phyloP scores from a whole-genome alignment of 2,888 invertebrate genomes.

The Gandaritis pyraliata region DNA sequence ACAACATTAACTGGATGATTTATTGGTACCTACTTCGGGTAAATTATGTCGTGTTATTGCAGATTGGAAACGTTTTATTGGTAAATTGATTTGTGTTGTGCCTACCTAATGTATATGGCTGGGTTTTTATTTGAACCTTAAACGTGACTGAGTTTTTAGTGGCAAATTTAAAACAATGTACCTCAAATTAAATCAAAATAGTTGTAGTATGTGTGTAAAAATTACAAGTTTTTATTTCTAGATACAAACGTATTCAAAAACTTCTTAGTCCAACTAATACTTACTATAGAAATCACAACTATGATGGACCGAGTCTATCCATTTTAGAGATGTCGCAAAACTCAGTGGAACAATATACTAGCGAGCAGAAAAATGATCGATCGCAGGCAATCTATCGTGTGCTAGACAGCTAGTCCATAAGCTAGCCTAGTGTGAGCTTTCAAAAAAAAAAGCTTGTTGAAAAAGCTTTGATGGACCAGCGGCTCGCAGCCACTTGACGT shows the following conservation, averaged over 20 bases:
- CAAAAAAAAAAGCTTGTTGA: background rate
- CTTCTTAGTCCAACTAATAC: too few relatives aligned
- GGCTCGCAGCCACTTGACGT: background rate
- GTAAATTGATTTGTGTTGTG: constrained; percentile 21
- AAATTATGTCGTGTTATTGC: constrained; percentile 24
- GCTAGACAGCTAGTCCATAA: background rate
- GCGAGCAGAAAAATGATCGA: background rate
- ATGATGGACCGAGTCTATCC: constrained; percentile 5
- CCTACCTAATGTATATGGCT: background rate
- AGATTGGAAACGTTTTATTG: constrained; percentile 26
- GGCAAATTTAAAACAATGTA: too few relatives aligned
- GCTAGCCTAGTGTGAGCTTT: background rate
- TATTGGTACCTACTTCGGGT: constrained; percentile 19
- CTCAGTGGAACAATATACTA: background rate
- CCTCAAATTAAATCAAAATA: too few relatives aligned
- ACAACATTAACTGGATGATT: constrained; percentile 9
- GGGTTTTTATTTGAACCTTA: constrained; percentile 4
- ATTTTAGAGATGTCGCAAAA: background rate
- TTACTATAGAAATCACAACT: too few relatives aligned
- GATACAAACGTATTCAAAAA: too few relatives aligned
- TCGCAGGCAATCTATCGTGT: background rate
- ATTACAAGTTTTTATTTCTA: too few relatives aligned
- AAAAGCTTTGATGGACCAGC: background rate
- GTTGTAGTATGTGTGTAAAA: too few relatives aligned
- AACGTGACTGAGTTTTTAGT: too few relatives aligned